Evolutionary conservation across 2,888 invertebrate species (phyloP), one percentile per base, ranked within the genome.

Genomic region (Allophyes oxyacanthae): DNA sequence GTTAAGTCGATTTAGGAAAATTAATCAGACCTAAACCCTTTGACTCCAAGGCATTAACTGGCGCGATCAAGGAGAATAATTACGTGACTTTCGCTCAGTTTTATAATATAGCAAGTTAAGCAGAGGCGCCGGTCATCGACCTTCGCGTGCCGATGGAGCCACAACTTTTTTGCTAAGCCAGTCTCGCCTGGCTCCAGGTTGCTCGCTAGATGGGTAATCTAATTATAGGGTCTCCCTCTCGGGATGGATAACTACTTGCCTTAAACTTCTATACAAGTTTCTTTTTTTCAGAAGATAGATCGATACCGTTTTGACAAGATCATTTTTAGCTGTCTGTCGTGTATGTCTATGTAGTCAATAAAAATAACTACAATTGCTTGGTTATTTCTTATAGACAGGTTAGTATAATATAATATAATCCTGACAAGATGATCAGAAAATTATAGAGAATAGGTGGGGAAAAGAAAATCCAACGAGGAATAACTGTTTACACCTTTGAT

Each of bases 151-250:
- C 86, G 77, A 83, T 78, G 83, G 72, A 75, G 78, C 77, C 78
- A 82, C 83, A 83, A 84, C 87, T 89, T 91, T 89, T 90, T 91
- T 87, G 86, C 88, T 86, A 85, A 87, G 88, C 89, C 79, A 82
- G 86, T 87, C 83, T 81, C 78, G 79, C 73, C 82, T 73, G 82
- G 81, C 84, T 83, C 77, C 81, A 77, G 81, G 79, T 77, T 80
- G 81, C 85, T 83, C 76, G 83, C 86, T 88, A 86, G 87, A 89
- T 88, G 82, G 84, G 76, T 78, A 84, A 89, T 91, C 90, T 91
- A 91, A 90, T 89, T 89, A 91, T 91, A 91, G 89, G 86, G 81
- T 72, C 76, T 79, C 77, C 70, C 76, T 83, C 79, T 81, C 74
- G 64, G 82, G 79, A 81, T 83, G 84, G 79, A 81, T 79, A 75